Evolutionary conservation across 2,113 vertebrate genomes (phyloP).

Genomic region (Acanthisitta chloris): DNA sequence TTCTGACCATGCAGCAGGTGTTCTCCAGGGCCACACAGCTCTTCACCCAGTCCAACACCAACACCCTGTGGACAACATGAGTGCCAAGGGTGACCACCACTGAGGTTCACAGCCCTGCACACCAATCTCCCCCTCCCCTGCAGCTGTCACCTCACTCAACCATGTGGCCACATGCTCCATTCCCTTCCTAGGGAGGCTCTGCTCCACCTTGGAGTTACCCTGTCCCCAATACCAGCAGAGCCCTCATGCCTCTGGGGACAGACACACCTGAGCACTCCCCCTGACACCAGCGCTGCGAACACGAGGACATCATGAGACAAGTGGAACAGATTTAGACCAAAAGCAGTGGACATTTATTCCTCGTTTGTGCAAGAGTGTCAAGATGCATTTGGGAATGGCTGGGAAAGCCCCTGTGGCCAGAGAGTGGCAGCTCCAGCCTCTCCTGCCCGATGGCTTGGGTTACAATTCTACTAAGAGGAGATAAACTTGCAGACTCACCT

Average conservation of each 20-base stretch:
- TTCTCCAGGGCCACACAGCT: neutral
- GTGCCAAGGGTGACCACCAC: fast-evolving
- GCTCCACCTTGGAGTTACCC: neutral
- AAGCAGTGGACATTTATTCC: slow-evolving; percentile 82
- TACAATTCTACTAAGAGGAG: slow-evolving; percentile 68
- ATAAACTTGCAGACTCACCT: slow-evolving; percentile 68
- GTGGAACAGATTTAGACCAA: slow-evolving; percentile 72
- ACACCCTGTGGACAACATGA: fast-evolving
- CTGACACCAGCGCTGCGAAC: neutral
- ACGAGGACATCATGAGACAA: slow-evolving; percentile 61
- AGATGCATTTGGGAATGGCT: slow-evolving; percentile 65
- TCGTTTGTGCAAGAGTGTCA: slow-evolving; percentile 76
- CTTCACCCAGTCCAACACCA: neutral
- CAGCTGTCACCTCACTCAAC: neutral
- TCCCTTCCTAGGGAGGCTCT: neutral
- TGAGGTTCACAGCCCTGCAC: neutral
- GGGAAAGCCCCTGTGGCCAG: slow-evolving; percentile 34
- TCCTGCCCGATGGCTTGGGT: slow-evolving; percentile 63
- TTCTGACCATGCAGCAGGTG: neutral
- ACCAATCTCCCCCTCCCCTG: fast-evolving
- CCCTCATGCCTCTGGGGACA: neutral
- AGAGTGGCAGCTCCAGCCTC: slow-evolving; percentile 51
- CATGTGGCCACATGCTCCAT: fast-evolving
- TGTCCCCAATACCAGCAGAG: neutral
- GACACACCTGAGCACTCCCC: no score